These are phyloP conservation scores for Hyperopisus bebe DNA, from an alignment of 2,113 vertebrate genomes.

Conservation along the genomic window DNA sequence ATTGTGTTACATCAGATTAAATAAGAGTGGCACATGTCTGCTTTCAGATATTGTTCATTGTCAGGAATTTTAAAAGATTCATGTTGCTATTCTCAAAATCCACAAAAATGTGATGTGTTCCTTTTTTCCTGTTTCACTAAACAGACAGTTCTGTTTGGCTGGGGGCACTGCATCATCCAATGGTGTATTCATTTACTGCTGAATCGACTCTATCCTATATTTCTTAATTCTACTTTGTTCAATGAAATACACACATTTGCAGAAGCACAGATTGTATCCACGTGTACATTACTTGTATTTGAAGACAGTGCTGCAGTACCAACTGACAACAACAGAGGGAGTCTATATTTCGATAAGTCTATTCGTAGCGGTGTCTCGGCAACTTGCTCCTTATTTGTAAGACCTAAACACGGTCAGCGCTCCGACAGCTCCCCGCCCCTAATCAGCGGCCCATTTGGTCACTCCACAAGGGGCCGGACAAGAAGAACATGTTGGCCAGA, in stretches of 20 bases:
- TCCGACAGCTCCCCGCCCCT: not conserved
- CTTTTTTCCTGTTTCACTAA: not conserved
- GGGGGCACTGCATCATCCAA: not conserved
- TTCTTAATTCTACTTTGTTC: not conserved
- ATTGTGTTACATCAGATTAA: conserved; percentile 54
- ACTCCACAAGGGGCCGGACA: not conserved
- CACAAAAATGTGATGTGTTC: not conserved
- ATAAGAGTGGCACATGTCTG: conserved; percentile 37
- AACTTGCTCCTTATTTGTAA: not conserved
- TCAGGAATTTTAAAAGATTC: not conserved
- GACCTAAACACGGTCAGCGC: not conserved
- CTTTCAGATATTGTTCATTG: not conserved
- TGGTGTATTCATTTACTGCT: not conserved
- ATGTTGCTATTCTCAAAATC: not conserved
- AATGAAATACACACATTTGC: not conserved
- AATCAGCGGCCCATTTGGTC: not conserved
- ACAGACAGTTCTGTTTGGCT: not conserved
- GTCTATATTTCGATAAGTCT: not conserved
- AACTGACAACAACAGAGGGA: not conserved
- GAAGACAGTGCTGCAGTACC: not conserved
- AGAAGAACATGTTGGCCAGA: not conserved
- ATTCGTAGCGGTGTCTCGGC: not conserved
- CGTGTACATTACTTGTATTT: not conserved
- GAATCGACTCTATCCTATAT: not conserved
- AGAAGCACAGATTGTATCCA: not conserved